Percentiles rank a stretch among this genome's conserved stretches.
Conservation (phyloP, 2,888 invertebrate genomes). For the Drosophila anomelani region DNA sequence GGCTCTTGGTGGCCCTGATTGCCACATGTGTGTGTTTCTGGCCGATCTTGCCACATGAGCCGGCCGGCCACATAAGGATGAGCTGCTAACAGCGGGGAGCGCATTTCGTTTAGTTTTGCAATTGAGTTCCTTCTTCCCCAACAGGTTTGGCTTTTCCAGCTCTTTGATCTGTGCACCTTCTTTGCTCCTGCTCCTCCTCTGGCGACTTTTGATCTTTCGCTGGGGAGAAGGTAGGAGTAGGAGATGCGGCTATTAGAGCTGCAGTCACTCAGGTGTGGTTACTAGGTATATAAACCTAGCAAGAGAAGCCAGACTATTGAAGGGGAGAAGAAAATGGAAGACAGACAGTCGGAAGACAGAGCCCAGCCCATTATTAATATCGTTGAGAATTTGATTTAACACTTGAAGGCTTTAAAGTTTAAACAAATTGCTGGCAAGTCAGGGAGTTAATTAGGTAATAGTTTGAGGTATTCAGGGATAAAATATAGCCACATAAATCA, state of each 20-base stretch:
- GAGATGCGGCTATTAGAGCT: constrained; percentile 73
- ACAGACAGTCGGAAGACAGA: constrained; percentile 11
- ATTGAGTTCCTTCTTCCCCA: constrained; percentile 48
- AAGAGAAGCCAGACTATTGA: constrained; percentile 38
- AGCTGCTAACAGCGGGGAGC: constrained; percentile 38
- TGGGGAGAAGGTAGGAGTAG: constrained; percentile 31
- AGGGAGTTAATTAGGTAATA: constrained; percentile 9
- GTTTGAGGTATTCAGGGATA: too few species aligned
- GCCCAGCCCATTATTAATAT: constrained; percentile 47
- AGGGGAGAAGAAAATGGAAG: background rate
- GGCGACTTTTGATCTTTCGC: constrained; percentile 68
- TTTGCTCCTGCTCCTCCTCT: constrained; percentile 25
- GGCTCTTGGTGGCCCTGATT: constrained; percentile 18
- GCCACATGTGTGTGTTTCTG: constrained; percentile 30
- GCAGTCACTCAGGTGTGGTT: constrained; percentile 69
- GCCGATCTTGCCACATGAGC: constrained; percentile 45
- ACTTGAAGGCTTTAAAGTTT: constrained; percentile 24
- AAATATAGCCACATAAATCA: background rate
- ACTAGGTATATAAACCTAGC: constrained; percentile 1
- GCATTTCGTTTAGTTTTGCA: constrained; percentile 37
- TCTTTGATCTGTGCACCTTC: constrained; percentile 66
- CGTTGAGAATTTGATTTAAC: constrained; percentile 33
- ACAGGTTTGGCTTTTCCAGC: constrained; percentile 59
- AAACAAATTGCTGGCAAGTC: constrained; percentile 28
- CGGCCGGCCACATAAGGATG: constrained; percentile 13